A percentile compares a stretch with the other conserved stretches of the same genome.
Evolutionary conservation across 2,888 invertebrate genomes (phyloP).

Genomic region (Periphyllus acericola): DNA sequence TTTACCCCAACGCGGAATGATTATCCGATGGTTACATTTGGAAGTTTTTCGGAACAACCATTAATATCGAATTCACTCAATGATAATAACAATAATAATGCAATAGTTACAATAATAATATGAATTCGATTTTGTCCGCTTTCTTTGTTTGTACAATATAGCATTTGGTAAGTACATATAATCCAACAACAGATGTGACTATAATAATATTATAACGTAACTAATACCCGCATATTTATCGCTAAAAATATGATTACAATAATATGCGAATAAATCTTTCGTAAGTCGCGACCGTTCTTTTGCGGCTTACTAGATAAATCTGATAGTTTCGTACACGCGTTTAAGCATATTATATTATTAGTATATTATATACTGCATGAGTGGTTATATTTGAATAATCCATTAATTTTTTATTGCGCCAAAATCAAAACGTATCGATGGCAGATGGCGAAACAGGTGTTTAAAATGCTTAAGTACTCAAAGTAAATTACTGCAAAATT

Average conservation of each 20-base stretch:
- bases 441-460: no score
- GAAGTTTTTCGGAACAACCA: constrained; percentile 24
- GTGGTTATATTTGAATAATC: no score
- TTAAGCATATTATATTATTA: not conserved
- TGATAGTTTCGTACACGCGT: not conserved
- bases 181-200: constrained; percentile 32
- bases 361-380: not conserved
- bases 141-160: constrained; percentile 9
- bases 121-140: not conserved
- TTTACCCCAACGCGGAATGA: constrained; percentile 32
- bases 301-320: not conserved
- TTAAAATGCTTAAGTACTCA: no score
- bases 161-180: constrained; percentile 19
- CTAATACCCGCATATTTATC: constrained; percentile 6
- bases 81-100: constrained; percentile 26
- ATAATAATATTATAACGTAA: not conserved
- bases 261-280: not conserved
- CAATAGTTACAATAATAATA: not conserved
- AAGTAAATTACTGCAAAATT: no score
- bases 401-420: no score
- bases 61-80: constrained; percentile 41
- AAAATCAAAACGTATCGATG: no score
- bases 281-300: not conserved
- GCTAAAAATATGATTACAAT: constrained; percentile 12
- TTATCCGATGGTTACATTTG: constrained; percentile 3